phyloP scores from a whole-genome alignment of 1,140 invertebrate genomes.

The Drosophila parabipectinata region DNA sequence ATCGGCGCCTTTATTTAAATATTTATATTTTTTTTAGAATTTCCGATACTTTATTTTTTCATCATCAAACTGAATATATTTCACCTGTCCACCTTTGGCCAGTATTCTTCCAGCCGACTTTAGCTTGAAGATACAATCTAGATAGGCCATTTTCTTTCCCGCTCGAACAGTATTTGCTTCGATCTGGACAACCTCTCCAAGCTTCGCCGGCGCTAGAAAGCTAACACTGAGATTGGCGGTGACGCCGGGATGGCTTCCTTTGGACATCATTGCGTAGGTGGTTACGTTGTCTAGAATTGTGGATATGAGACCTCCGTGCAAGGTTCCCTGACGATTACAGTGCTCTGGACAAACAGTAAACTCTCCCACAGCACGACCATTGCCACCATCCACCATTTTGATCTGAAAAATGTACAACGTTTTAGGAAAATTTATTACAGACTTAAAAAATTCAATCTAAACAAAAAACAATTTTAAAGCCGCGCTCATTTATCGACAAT shows the following conservation, averaged over 20 bases:
- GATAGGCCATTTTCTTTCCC: slow-evolving; percentile 92
- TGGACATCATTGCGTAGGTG: slow-evolving; percentile 90
- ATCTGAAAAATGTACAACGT: slow-evolving; percentile 32
- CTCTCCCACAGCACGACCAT: slow-evolving; percentile 84
- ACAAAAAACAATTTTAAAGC: not conserved
- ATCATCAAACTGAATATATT: slow-evolving; percentile 86
- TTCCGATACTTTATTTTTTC: slow-evolving; percentile 4
- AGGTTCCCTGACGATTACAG: slow-evolving; percentile 89
- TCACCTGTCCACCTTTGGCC: slow-evolving; percentile 92
- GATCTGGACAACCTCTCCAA: slow-evolving; percentile 91
- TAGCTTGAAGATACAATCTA: slow-evolving; percentile 90
- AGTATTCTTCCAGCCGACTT: slow-evolving; percentile 89
- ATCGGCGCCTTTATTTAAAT: not conserved
- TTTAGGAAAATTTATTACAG: not conserved
- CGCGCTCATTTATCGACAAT: slow-evolving; percentile 55
- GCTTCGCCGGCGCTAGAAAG: slow-evolving; percentile 89
- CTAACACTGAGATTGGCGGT: slow-evolving; percentile 91
- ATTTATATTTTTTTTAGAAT: not conserved
- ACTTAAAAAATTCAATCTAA: not conserved
- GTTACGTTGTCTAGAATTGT: slow-evolving; percentile 94
- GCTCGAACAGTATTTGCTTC: slow-evolving; percentile 91
- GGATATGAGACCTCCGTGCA: slow-evolving; percentile 94
- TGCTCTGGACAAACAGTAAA: slow-evolving; percentile 91
- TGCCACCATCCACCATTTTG: slow-evolving; percentile 60
- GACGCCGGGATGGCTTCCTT: slow-evolving; percentile 87